Base-by-base conservation (phyloP, 1,140 invertebrate species). In the Coptotermes formosanus region DNA sequence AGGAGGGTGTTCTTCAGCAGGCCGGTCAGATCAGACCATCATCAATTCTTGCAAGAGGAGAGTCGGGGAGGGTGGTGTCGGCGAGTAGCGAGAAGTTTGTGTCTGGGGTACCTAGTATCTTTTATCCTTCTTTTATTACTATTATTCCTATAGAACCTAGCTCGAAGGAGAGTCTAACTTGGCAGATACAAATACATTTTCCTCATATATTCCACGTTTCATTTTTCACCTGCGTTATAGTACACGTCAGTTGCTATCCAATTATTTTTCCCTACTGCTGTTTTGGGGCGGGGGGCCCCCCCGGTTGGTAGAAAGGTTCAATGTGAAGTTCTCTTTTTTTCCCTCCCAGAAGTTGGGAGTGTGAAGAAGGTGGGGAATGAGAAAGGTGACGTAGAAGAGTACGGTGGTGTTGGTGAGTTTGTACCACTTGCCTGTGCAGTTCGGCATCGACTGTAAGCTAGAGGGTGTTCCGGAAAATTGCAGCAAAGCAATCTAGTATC, bases 151-250 rank as follows among this genome's bases (percentile, higher is more conserved):
- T 8, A 75, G 64, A 75, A 11, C 64, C 25, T 30, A 30, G 64
- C 64, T 30, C 14, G 25, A 75, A 75, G 83, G 83, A 84, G 48
- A 55, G 11, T 75, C 69, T 43, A 86, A 87, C 52, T 82, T 85
- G 86, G 86, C 86, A 87, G 86, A 44, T 87, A 87, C 86, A 87
- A 87, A 87, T 87, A 85, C 69, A 75, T 87, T 85, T 82, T 87
- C 86, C 64, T 87, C 86, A 87, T 82, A 85, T 87, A 85, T 87
- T 87, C 85, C 44, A 32, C 84, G 59, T 87, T 87, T 85, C 86
- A 87, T 87, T 87, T 87, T 87, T 87, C 86, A 87, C 86, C 86
- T 87, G 86, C 64, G 84, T 55, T 82, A 82, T 59, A 44, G 82
- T 82, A 52, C 75, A 30, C 86, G 86, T 87, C 86, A 87, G 86